Conservation (phyloP, 2,113 vertebrate genomes). For the Triplophysa siluroides region DNA sequence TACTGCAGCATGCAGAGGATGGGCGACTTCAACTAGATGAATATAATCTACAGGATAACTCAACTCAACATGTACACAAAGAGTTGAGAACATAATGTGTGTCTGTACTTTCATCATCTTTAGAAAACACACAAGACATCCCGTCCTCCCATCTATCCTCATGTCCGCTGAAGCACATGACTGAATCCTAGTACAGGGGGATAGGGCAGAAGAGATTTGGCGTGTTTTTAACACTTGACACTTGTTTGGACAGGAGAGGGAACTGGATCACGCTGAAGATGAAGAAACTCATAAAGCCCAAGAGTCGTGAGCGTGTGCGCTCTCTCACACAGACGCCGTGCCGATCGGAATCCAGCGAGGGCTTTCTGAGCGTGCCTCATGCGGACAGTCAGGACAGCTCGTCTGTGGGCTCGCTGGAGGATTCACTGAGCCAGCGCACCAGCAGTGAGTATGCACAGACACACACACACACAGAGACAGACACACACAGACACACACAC, state of each 20-base stretch:
- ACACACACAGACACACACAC: too few species aligned
- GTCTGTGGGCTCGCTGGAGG: slow-evolving; percentile 94
- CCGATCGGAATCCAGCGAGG: slow-evolving; percentile 88
- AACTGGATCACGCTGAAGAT: slow-evolving; percentile 99
- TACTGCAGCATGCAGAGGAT: too few species aligned
- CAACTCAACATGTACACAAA: too few species aligned
- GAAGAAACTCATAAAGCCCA: slow-evolving; percentile 96
- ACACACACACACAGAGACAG: not conserved
- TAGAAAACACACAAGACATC: too few species aligned
- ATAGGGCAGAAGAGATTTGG: too few species aligned
- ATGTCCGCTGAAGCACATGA: too few species aligned
- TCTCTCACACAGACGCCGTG: slow-evolving; percentile 87
- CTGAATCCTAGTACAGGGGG: too few species aligned
- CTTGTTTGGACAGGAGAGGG: slow-evolving; percentile 78
- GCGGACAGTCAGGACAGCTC: slow-evolving; percentile 96
- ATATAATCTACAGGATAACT: too few species aligned
- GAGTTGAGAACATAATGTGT: too few species aligned
- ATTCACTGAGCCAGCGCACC: slow-evolving; percentile 87
- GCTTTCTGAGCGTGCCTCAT: slow-evolving; percentile 84
- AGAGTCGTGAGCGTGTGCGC: slow-evolving; percentile 90
- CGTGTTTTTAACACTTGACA: not conserved
- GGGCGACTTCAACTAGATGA: too few species aligned
- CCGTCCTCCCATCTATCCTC: too few species aligned
- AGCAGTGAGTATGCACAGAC: slow-evolving; percentile 92
- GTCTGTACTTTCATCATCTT: too few species aligned